Base-by-base conservation (phyloP, 2,888 invertebrate genomes). In the Aphidoletes aphidimyza region DNA sequence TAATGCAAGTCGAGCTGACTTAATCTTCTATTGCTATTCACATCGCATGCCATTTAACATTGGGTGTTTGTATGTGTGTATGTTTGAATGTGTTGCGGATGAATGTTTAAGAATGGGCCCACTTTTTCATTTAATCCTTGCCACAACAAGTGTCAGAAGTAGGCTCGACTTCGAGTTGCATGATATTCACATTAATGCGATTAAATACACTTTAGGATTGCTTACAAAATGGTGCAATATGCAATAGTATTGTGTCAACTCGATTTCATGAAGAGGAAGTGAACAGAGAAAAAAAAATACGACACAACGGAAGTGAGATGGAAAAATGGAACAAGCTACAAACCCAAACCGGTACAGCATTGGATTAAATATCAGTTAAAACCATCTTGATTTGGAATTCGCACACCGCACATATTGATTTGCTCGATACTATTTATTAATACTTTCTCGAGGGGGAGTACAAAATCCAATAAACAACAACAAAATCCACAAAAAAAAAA, bases 121-220 rank as follows among this genome's bases (percentile, higher is more conserved):
- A n/a, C n/a, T 22, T 54, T n/a, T n/a, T 22, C 22, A 11, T 22
- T 54, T n/a, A 6, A 22, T 8, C n/a, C 9, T 22, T 22, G 5
- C 22, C 22, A 54, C 54, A 54, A 54, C 54, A 54, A 54, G 54
- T 54, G 54, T 54, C 54, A 54, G 22, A 54, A 54, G 22, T 22
- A 54, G 54, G 22, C n/a, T 1, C 54, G 9, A 54, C 22, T 54
- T 1, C 54, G 9, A 54, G 5, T 54, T 22, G 54, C n/a, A 54
- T 54, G 22, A 54, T 54, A 22, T 54, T n/a, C 54, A 54, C 54
- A 54, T 54, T 54, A 54, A 54, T 54, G 6, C 22, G 54, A 54
- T 54, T 54, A 54, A 54, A 22, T 47, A 11, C 11, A 39, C 6
- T 39, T 39, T 39, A 8, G 39, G 11, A 39, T 39, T 39, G 39